Evolutionary conservation across 1,140 invertebrate genomes (phyloP).

Genomic region (Epicauta chinensis): DNA sequence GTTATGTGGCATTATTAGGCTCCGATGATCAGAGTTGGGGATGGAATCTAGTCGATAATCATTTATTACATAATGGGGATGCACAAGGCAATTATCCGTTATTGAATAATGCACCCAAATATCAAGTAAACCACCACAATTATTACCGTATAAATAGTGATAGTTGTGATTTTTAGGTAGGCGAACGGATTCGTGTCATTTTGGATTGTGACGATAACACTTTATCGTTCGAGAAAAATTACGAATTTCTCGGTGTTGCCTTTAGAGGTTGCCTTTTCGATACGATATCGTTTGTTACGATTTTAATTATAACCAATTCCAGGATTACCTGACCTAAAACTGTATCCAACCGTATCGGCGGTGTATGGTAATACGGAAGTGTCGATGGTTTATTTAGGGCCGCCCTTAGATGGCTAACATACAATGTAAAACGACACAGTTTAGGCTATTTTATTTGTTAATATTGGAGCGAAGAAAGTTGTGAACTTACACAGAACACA

Average conservation of each 20-base stretch:
- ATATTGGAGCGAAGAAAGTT: no score
- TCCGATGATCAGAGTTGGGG: constrained; percentile 97
- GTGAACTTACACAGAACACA: constrained; percentile 13
- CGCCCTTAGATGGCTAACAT: constrained; percentile 86
- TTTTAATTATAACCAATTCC: constrained; percentile 35
- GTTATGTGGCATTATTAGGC: constrained; percentile 91
- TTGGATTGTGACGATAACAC: constrained; percentile 97
- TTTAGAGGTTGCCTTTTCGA: constrained; percentile 67
- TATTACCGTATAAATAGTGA: constrained; percentile 1
- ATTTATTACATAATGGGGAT: constrained; percentile 94
- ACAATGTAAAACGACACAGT: no score
- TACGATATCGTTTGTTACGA: neutral
- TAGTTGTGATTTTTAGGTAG: constrained; percentile 62
- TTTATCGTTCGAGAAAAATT: constrained; percentile 96
- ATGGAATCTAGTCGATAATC: constrained; percentile 98
- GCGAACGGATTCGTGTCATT: constrained; percentile 93
- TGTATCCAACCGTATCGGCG: constrained; percentile 94
- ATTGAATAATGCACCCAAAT: constrained; percentile 95
- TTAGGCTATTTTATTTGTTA: no score
- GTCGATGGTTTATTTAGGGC: constrained; percentile 98
- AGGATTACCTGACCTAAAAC: constrained; percentile 87
- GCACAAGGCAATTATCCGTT: constrained; percentile 92
- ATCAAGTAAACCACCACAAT: constrained; percentile 64
- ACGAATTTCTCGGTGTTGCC: constrained; percentile 96
- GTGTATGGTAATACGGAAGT: constrained; percentile 99